These are phyloP conservation scores for Hydrocynus forskahlii DNA, from an alignment of 2,797 vertebrate genomes.

Conservation along the genomic window DNA sequence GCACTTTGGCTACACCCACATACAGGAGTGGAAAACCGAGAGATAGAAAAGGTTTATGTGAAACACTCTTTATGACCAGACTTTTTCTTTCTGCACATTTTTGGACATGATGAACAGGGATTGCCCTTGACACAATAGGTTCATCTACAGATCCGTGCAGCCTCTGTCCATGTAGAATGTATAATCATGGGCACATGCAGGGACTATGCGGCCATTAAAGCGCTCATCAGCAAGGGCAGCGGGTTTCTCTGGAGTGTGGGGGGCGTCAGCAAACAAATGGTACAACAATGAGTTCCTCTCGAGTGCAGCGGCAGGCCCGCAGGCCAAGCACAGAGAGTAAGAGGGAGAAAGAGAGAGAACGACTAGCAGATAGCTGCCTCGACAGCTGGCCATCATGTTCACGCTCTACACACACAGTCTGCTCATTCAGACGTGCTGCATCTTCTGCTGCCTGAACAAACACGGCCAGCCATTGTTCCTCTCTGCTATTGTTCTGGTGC, in stretches of 20 bases:
- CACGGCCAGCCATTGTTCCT: conserved; percentile 20
- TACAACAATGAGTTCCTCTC: conserved; percentile 32
- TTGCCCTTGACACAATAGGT: conserved; percentile 25
- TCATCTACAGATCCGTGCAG: conserved; percentile 11
- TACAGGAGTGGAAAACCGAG: background rate
- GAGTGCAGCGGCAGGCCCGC: conserved; percentile 35
- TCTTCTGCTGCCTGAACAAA: conserved; percentile 34
- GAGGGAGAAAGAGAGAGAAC: background rate
- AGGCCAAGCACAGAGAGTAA: conserved; percentile 22
- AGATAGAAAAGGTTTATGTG: background rate
- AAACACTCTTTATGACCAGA: background rate
- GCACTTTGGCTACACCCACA: no score
- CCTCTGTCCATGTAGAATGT: conserved; percentile 7
- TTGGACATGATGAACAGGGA: background rate
- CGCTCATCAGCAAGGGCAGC: conserved; percentile 7
- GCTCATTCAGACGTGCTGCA: conserved; percentile 39
- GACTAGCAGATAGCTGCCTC: conserved; percentile 19
- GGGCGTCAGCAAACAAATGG: conserved; percentile 46
- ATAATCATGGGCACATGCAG: conserved; percentile 32
- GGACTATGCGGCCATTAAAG: conserved; percentile 23
- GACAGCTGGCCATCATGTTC: conserved; percentile 53
- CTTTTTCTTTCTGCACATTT: conserved; percentile 17
- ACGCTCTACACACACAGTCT: conserved; percentile 33
- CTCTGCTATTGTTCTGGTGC: conserved; percentile 36
- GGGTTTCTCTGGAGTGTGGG: conserved; percentile 32